phyloP scores from a whole-genome alignment of 2,797 vertebrate genomes.

The Chrosomus eos region DNA sequence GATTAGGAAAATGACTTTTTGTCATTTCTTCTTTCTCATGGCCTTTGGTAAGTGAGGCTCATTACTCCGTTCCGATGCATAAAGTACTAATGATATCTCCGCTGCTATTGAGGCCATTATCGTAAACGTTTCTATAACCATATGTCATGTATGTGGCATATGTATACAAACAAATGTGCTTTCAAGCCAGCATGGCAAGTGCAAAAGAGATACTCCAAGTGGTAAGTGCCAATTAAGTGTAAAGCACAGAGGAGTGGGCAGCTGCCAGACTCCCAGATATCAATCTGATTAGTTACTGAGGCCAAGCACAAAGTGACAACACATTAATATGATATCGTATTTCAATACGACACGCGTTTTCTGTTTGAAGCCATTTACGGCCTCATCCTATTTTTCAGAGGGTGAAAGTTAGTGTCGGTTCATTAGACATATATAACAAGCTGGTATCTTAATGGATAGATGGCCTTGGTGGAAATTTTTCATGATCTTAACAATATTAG shows the following conservation, averaged over 20 bases:
- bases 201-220: constrained; percentile 47
- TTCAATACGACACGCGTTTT: constrained; percentile 13
- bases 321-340: constrained; percentile 36
- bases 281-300: constrained; percentile 29
- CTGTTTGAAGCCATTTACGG: constrained; percentile 14
- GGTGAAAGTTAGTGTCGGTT: constrained; percentile 23
- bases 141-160: constrained; percentile 57
- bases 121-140: constrained; percentile 67
- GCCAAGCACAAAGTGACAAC: constrained; percentile 23
- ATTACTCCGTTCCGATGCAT: constrained; percentile 62
- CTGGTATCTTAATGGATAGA: not conserved
- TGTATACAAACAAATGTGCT: constrained; percentile 63
- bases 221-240: constrained; percentile 68
- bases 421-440: constrained; percentile 10
- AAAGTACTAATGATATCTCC: constrained; percentile 69
- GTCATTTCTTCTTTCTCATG: constrained; percentile 47
- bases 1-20: not conserved
- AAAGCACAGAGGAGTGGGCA: constrained; percentile 52
- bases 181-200: constrained; percentile 33
- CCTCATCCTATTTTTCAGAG: constrained; percentile 24
- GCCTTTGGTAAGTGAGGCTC: constrained; percentile 65
- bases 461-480: not conserved
- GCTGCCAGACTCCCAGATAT: constrained; percentile 49
- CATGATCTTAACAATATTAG: constrained; percentile 1
- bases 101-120: constrained; percentile 64